Evolutionary conservation across 2,797 vertebrate genomes (phyloP), one percentile per base, ranked within the genome.

Genomic region (Philypnodon macrostomus): DNA sequence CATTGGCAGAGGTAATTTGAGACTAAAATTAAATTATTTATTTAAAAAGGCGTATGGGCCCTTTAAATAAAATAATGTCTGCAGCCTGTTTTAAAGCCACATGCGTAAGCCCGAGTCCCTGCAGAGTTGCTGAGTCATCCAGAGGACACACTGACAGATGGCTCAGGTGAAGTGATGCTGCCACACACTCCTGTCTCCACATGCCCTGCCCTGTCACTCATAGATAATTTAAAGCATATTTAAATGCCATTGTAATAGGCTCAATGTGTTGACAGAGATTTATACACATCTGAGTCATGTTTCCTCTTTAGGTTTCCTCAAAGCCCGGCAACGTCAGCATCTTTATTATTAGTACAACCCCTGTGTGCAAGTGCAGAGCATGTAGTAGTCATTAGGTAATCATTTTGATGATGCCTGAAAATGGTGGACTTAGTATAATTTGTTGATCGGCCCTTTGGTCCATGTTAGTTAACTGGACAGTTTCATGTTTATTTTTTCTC

Each of bases 191-290:
- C 47, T 31, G 35, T 39, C 39, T 12, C 30, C 23, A 18, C 34
- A 63, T 58, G 63, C 51, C 51, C 14, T 46, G 38, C 49, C 39
- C 21, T 14, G 7, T 2, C 23, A 10, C 18, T 49, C 31, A 3
- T 73, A 18, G 55, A 69, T 80, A 65, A 79, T 83, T 77, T 47
- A 79, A 62, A 29, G 21, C 30, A 19, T 47, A 51, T 67, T 60
- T 51, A 54, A 58, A 45, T 2, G n/a, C 11, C 5, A 41, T 49
- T 57, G 42, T 56, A 52, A 66, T 32, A 7, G 42, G 37, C 34
- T 45, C 17, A 21, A 41, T 58, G 29, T 54, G 46, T 39, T 33
- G 48, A 69, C 13, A 56, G 26, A 33, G 15, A 19, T 31, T 29
- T n/a, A 40, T 47, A 45, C 45, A 52, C 37, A 30, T 47, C 47